These are phyloP conservation scores for Salvelinus namaycush DNA, from an alignment of 2,113 vertebrate genomes.

Conservation along the genomic window DNA sequence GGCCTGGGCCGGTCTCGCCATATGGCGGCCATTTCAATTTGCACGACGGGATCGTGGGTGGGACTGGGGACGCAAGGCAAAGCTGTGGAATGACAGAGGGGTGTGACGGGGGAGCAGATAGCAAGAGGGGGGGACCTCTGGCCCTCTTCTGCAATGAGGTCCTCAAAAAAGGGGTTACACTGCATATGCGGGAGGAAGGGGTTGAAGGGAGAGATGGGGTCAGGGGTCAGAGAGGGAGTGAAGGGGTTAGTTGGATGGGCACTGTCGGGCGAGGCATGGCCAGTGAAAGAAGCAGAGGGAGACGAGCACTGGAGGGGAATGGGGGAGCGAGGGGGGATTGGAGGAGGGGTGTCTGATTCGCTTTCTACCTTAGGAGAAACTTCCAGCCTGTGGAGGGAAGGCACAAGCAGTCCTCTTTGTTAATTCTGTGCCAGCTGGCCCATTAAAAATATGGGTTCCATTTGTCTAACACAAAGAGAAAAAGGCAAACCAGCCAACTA, in stretches of 20 bases:
- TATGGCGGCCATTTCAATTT: slow-evolving; percentile 44
- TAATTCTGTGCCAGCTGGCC: slow-evolving; percentile 72
- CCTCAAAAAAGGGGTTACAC: slow-evolving; percentile 91
- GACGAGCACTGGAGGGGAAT: slow-evolving; percentile 62
- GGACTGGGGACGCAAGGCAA: slow-evolving; percentile 60
- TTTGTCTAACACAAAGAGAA: slow-evolving; percentile 46
- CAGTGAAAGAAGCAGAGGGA: slow-evolving; percentile 61
- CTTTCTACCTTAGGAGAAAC: slow-evolving; percentile 97
- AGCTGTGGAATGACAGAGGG: slow-evolving; percentile 61
- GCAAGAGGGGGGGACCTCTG: slow-evolving; percentile 86
- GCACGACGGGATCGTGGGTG: slow-evolving; percentile 46
- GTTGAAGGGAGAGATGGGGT: slow-evolving; percentile 81
- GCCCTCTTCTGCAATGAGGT: slow-evolving; percentile 83
- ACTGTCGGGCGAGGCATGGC: slow-evolving; percentile 56
- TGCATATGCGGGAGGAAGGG: slow-evolving; percentile 85
- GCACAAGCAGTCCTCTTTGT: slow-evolving; percentile 90
- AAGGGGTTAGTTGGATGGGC: slow-evolving; percentile 62
- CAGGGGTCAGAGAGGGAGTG: slow-evolving; percentile 58
- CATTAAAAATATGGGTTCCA: slow-evolving; percentile 48
- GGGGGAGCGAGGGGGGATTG: slow-evolving; percentile 73
- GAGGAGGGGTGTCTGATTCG: slow-evolving; percentile 84
- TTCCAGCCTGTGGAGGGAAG: slow-evolving; percentile 98
- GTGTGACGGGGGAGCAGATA: slow-evolving; percentile 74
- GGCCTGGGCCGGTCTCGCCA: slow-evolving; percentile 65
- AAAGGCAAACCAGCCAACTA: slow-evolving; percentile 33